These are phyloP conservation scores for Arion vulgaris DNA, from an alignment of 1,140 invertebrate genomes.

Conservation along the genomic window DNA sequence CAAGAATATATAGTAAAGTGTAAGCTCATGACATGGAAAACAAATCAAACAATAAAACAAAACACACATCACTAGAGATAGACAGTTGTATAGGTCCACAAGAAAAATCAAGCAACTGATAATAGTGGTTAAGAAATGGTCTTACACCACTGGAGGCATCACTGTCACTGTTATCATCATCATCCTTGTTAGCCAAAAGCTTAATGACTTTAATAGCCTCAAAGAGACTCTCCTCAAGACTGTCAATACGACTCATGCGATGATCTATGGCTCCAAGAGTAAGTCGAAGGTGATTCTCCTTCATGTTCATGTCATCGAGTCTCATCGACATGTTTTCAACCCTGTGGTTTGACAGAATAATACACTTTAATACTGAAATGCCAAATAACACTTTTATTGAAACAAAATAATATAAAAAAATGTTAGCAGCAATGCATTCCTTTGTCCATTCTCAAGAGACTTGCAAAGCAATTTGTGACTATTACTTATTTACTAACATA, in stretches of 20 bases:
- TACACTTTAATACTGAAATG: neutral
- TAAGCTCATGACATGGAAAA: too few relatives aligned
- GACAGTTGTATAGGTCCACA: too few relatives aligned
- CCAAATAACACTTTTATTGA: neutral
- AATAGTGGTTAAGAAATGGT: neutral
- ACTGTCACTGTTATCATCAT: slow-evolving; percentile 13
- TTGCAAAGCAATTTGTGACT: too few relatives aligned
- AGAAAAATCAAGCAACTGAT: neutral
- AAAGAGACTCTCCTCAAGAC: slow-evolving; percentile 72
- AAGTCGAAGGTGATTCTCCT: slow-evolving; percentile 86
- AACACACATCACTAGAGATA: too few relatives aligned
- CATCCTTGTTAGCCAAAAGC: slow-evolving; percentile 19
- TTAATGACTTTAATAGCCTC: slow-evolving; percentile 46
- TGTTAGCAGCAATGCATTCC: too few relatives aligned
- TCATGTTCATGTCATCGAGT: slow-evolving; percentile 90
- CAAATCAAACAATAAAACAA: too few relatives aligned
- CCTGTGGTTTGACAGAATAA: slow-evolving; percentile 65
- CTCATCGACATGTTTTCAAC: slow-evolving; percentile 88
- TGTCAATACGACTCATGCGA: slow-evolving; percentile 87
- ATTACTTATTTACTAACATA: too few relatives aligned
- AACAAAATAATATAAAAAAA: too few relatives aligned
- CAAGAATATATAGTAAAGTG: too few relatives aligned
- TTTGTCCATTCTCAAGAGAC: too few relatives aligned
- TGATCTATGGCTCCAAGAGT: slow-evolving; percentile 88
- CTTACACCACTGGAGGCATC: slow-evolving; percentile 5